These are phyloP conservation scores for Thrips palmi DNA, from an alignment of 1,140 invertebrate genomes.

Conservation along the genomic window DNA sequence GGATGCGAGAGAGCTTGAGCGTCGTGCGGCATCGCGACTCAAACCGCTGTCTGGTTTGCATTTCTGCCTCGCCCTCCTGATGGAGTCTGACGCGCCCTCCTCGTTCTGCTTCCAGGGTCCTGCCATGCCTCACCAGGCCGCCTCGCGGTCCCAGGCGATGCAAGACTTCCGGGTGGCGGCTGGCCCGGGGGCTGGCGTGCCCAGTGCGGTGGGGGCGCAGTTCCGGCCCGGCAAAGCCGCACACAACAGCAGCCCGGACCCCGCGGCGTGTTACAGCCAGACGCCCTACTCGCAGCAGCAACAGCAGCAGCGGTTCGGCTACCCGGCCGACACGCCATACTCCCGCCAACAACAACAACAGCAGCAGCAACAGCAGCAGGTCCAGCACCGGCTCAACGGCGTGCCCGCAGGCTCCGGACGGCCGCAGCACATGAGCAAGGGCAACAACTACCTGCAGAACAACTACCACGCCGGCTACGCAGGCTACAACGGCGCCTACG, in stretches of 20 bases:
- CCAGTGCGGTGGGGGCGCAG: no score
- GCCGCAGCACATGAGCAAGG: slow-evolving; percentile 11
- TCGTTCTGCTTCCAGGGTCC: no score
- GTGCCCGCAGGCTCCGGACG: slow-evolving; percentile 10
- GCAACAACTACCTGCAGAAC: slow-evolving; percentile 17
- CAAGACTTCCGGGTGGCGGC: no score
- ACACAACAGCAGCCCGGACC: background rate
- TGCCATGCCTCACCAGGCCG: no score
- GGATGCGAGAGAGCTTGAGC: background rate
- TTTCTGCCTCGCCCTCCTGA: no score
- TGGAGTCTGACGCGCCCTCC: no score
- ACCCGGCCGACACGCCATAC: slow-evolving; percentile 19
- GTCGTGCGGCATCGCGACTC: background rate
- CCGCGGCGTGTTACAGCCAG: slow-evolving; percentile 10
- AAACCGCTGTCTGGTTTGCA: no score
- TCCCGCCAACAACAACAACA: slow-evolving; percentile 17
- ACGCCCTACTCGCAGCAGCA: slow-evolving; percentile 10
- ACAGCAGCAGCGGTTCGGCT: slow-evolving; percentile 13
- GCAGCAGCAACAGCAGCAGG: slow-evolving; percentile 15
- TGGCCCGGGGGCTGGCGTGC: no score
- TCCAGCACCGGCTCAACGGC: slow-evolving; percentile 17
- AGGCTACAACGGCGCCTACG: slow-evolving; percentile 16
- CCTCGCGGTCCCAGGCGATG: no score
- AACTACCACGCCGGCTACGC: slow-evolving; percentile 22
- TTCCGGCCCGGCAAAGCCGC: background rate